phyloP scores from a whole-genome alignment of 2,797 vertebrate genomes.

The Acestrorhynchus altus region DNA sequence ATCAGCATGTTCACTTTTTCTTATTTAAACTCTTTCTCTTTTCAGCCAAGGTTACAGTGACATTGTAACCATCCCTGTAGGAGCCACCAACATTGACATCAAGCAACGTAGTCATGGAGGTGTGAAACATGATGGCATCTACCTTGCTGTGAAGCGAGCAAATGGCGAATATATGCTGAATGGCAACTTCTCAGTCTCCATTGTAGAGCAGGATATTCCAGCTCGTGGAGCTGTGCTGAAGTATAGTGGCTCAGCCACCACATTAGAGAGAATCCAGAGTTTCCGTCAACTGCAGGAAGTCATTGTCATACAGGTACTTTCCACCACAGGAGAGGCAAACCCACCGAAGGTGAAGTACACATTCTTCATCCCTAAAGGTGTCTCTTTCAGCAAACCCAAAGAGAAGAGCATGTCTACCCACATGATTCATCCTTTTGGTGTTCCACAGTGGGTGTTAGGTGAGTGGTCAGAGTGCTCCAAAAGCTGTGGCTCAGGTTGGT shows the following conservation, averaged over 20 bases:
- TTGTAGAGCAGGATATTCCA: constrained; percentile 92
- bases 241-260: constrained; percentile 93
- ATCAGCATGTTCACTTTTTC: not conserved
- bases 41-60: constrained; percentile 92
- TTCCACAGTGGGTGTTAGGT: constrained; percentile 86
- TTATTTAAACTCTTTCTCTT: constrained; percentile 2
- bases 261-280: constrained; percentile 93
- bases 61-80: constrained; percentile 90
- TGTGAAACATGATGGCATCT: constrained; percentile 89
- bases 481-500: constrained; percentile 92
- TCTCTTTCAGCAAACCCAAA: constrained; percentile 80
- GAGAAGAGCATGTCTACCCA: constrained; percentile 81
- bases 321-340: constrained; percentile 80
- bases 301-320: constrained; percentile 89
- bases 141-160: constrained; percentile 87
- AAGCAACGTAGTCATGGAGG: constrained; percentile 92
- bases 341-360: constrained; percentile 92
- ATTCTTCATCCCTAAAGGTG: constrained; percentile 90
- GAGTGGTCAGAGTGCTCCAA: constrained; percentile 94
- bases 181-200: constrained; percentile 90
- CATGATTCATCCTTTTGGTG: constrained; percentile 80
- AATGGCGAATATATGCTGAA: constrained; percentile 90
- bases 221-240: constrained; percentile 89
- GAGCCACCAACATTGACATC: constrained; percentile 94
- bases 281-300: constrained; percentile 87